Base-by-base conservation (phyloP, 53 echinoderm and acorn worm species). In the Antedon mediterranea region DNA sequence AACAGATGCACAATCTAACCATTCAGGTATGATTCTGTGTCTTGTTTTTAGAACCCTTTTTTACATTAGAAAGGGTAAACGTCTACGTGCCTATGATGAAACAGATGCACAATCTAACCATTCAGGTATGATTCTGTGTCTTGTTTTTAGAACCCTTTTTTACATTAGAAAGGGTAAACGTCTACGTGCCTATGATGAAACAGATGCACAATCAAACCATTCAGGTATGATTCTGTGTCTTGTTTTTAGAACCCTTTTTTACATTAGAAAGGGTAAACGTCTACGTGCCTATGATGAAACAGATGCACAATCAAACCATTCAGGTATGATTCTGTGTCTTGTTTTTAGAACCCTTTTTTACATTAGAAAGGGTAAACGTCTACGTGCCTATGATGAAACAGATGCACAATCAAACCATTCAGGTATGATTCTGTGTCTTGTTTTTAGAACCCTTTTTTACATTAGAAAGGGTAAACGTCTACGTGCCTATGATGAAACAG, bases 41-140 rank as follows among this genome's bases (percentile, higher is more conserved):
- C n/a, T n/a, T n/a, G n/a, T n/a, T n/a, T n/a, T n/a, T n/a, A n/a
- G n/a, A n/a, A n/a, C n/a, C n/a, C n/a, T n/a, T n/a, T n/a, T n/a
- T n/a, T n/a, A n/a, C n/a, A n/a, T n/a, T 1, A 71, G 85, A 13
- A 94, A 89, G 28, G 29, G n/a, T 23, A 82, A 75, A 28, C 32
- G 34, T 32, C 18, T 76, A 33, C 32, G 76, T 9, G 76, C 34
- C 0, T 28, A 33, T 33, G 28, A 76, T 33, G 76, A 76, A 57
- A 57, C 57, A 57, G 26, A 57, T 6, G 57, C 14, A 5, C 41
- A 41, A 13, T 5, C 41, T 18, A 57, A 57, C 23, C 57, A 57
- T 6, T 57, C 57, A 8, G 57, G 57, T 57, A 57, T n/a, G n/a
- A n/a, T n/a, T n/a, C n/a, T n/a, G n/a, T n/a, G n/a, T n/a, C n/a